These are phyloP conservation scores for Tribolium madens DNA, from an alignment of 1,140 invertebrate genomes.

Conservation along the genomic window DNA sequence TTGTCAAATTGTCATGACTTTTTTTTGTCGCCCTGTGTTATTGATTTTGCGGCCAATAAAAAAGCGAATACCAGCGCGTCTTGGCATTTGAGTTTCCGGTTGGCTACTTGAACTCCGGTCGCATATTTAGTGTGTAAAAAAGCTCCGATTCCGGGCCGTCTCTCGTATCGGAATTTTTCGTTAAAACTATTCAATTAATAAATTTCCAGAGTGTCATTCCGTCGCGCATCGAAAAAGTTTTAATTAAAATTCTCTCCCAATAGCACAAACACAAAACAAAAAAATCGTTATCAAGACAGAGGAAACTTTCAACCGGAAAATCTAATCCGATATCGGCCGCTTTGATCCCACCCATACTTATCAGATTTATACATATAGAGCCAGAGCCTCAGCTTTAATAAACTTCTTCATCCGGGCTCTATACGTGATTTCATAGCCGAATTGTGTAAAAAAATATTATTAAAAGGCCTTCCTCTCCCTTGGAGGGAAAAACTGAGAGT, in stretches of 20 bases:
- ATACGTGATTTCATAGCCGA: slow-evolving; percentile 19
- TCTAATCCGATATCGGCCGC: slow-evolving; percentile 30
- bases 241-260: slow-evolving; percentile 18
- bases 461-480: slow-evolving; percentile 6
- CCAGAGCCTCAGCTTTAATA: slow-evolving; percentile 9
- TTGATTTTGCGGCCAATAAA: too few species aligned
- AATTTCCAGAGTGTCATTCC: slow-evolving; percentile 14
- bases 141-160: not conserved
- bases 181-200: slow-evolving; percentile 34
- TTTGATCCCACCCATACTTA: slow-evolving; percentile 30
- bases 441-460: slow-evolving; percentile 31
- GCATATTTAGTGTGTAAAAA: too few species aligned
- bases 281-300: slow-evolving; percentile 31
- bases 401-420: not conserved
- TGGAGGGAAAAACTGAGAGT: slow-evolving; percentile 23
- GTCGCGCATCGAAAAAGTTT: not conserved
- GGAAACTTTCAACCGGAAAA: slow-evolving; percentile 25
- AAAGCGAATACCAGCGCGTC: too few species aligned
- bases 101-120: too few species aligned
- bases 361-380: slow-evolving; percentile 29
- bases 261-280: slow-evolving; percentile 9
- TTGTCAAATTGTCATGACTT: too few species aligned
- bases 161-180: slow-evolving; percentile 3
- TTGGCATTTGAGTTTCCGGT: too few species aligned
- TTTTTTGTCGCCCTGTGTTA: too few species aligned